Conservation (phyloP, 1,140 invertebrate species). For the Araneus ventricosus region DNA sequence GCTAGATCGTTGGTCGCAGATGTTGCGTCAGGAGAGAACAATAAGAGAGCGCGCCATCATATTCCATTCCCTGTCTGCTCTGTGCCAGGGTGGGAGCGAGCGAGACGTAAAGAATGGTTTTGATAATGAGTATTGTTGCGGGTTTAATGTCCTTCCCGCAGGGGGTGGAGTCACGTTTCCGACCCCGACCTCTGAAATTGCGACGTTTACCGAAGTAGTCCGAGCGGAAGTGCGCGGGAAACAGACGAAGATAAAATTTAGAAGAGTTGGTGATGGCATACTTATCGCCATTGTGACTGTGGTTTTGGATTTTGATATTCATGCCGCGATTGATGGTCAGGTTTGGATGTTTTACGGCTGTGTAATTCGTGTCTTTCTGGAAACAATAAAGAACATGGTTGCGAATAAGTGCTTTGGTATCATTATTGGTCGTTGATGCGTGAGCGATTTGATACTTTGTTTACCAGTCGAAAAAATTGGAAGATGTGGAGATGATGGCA, state of each 20-base stretch:
- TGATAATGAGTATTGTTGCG: conserved; percentile 71
- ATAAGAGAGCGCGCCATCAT: background rate
- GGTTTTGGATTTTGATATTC: background rate
- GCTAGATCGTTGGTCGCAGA: conserved; percentile 41
- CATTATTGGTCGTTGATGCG: background rate
- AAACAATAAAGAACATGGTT: background rate
- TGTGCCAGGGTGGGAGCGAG: background rate
- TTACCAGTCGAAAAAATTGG: too few species aligned
- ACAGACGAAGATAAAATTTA: too few species aligned
- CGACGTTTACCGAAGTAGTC: conserved; percentile 38
- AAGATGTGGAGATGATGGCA: too few species aligned
- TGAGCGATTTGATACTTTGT: background rate
- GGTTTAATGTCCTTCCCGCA: conserved; percentile 64
- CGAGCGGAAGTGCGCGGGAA: conserved; percentile 44
- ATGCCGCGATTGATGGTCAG: background rate
- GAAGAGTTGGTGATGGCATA: background rate
- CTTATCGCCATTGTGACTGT: background rate
- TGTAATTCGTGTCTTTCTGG: background rate
- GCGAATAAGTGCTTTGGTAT: background rate
- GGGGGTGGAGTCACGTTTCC: conserved; percentile 39
- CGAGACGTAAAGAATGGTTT: conserved; percentile 36
- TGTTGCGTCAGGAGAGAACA: conserved; percentile 19
- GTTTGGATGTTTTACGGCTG: background rate
- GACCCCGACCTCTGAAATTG: conserved; percentile 53
- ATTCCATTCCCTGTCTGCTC: conserved; percentile 22